phyloP scores from a whole-genome alignment of 2,888 invertebrate species.

The Ophion ventricosus region DNA sequence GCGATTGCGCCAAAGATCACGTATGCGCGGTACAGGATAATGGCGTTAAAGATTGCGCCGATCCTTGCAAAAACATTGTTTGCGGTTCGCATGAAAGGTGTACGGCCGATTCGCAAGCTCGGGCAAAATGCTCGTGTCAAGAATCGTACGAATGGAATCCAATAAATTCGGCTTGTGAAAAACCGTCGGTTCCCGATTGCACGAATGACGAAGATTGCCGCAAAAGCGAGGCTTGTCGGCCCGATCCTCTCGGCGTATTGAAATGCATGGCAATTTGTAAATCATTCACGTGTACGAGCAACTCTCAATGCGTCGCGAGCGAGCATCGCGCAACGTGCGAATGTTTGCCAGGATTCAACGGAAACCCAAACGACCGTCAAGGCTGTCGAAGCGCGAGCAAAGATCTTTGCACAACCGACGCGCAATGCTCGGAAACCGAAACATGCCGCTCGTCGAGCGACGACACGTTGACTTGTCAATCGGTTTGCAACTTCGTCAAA shows the following conservation, averaged over 20 bases:
- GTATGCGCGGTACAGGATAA: slow-evolving; percentile 88
- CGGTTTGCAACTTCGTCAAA: slow-evolving; percentile 90
- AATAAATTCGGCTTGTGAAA: slow-evolving; percentile 91
- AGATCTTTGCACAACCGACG: slow-evolving; percentile 91
- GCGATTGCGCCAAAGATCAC: slow-evolving; percentile 89
- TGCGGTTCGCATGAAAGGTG: slow-evolving; percentile 94
- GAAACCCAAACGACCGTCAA: slow-evolving; percentile 94
- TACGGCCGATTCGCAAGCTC: slow-evolving; percentile 87
- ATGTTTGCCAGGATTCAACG: slow-evolving; percentile 92
- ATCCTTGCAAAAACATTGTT: slow-evolving; percentile 91
- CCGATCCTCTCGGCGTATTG: slow-evolving; percentile 93
- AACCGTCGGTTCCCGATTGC: slow-evolving; percentile 94
- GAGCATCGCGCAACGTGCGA: slow-evolving; percentile 92
- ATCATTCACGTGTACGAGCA: slow-evolving; percentile 92
- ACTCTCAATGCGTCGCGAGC: slow-evolving; percentile 91
- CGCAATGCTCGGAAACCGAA: slow-evolving; percentile 93
- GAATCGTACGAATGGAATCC: slow-evolving; percentile 93
- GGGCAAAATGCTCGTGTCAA: slow-evolving; percentile 92
- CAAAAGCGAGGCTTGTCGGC: slow-evolving; percentile 89
- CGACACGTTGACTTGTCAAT: slow-evolving; percentile 88
- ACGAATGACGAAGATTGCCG: slow-evolving; percentile 89
- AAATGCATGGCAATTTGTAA: slow-evolving; percentile 92
- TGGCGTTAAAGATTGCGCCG: slow-evolving; percentile 88
- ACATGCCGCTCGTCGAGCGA: slow-evolving; percentile 87
- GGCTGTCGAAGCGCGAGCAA: slow-evolving; percentile 91